These are phyloP conservation scores for Bradypodion ventrale DNA, from an alignment of 2,797 vertebrate genomes.

Conservation along the genomic window DNA sequence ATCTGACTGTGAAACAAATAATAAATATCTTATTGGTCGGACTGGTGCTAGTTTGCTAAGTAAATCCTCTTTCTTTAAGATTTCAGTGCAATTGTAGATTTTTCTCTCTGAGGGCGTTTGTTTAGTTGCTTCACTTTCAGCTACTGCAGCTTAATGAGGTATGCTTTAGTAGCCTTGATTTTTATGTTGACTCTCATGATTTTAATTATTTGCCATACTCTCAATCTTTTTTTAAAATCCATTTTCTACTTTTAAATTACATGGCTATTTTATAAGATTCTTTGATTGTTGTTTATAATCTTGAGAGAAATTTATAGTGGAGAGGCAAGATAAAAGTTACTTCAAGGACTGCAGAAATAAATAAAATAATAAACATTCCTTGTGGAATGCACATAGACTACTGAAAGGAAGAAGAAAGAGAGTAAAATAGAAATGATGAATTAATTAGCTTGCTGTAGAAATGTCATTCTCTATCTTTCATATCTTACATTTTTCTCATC, in stretches of 20 bases:
- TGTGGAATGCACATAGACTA: neutral
- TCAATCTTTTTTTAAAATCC: neutral
- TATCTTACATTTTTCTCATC: too few species aligned
- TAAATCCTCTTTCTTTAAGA: neutral
- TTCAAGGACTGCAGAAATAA: neutral
- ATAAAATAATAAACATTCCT: neutral
- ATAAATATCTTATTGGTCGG: neutral
- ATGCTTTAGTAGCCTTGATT: neutral
- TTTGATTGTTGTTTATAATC: neutral
- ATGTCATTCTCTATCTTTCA: too few species aligned
- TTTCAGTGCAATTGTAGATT: neutral
- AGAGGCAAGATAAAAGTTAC: neutral
- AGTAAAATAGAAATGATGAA: neutral
- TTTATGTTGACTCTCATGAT: neutral
- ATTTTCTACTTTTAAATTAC: neutral
- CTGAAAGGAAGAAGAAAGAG: neutral
- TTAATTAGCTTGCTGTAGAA: neutral
- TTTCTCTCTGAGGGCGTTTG: neutral
- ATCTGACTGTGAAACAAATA: too few species aligned
- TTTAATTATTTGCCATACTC: neutral
- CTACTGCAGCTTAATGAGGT: neutral
- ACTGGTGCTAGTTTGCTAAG: neutral
- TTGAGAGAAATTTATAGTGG: neutral
- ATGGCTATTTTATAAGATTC: neutral
- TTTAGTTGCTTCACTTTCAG: neutral